phyloP scores from a whole-genome alignment of 2,113 vertebrate species.

The Etheostoma spectabile region DNA sequence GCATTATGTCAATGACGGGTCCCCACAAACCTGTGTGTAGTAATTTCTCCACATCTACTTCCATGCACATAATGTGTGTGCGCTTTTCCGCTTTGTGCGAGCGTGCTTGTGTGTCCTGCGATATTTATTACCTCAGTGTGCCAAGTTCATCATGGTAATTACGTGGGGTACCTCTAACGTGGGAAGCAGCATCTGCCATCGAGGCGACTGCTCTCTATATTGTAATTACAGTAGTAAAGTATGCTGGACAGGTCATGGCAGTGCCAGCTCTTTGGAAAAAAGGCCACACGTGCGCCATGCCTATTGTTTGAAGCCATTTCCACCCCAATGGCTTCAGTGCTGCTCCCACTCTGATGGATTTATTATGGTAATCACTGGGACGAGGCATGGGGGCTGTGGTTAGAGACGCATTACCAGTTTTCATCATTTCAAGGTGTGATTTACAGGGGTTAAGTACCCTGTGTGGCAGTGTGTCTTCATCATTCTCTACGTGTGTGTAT shows the following conservation, averaged over 20 bases:
- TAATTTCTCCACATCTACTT: not conserved
- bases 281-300: conserved; percentile 20
- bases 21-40: not conserved
- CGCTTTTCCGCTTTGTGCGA: conserved; percentile 4
- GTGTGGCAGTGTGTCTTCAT: conserved; percentile 53
- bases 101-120: conserved; percentile 19
- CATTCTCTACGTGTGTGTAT: conserved; percentile 34
- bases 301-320: conserved; percentile 58
- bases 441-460: conserved; percentile 30
- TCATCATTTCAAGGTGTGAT: conserved; percentile 31
- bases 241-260: conserved; percentile 48
- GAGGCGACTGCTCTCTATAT: conserved; percentile 49
- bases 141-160: conserved; percentile 80
- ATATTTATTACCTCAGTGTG: conserved; percentile 68
- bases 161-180: conserved; percentile 66
- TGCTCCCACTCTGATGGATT: conserved; percentile 53
- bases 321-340: conserved; percentile 30
- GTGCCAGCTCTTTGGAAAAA: conserved; percentile 56
- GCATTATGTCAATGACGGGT: too few relatives aligned
- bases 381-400: conserved; percentile 25
- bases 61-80: not conserved
- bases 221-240: conserved; percentile 73
- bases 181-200: conserved; percentile 63
- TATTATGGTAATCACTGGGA: conserved; percentile 56
- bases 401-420: conserved; percentile 40